These are phyloP conservation scores for Ariopsis seemanni DNA, from an alignment of 2,113 vertebrate genomes.

Conservation along the genomic window DNA sequence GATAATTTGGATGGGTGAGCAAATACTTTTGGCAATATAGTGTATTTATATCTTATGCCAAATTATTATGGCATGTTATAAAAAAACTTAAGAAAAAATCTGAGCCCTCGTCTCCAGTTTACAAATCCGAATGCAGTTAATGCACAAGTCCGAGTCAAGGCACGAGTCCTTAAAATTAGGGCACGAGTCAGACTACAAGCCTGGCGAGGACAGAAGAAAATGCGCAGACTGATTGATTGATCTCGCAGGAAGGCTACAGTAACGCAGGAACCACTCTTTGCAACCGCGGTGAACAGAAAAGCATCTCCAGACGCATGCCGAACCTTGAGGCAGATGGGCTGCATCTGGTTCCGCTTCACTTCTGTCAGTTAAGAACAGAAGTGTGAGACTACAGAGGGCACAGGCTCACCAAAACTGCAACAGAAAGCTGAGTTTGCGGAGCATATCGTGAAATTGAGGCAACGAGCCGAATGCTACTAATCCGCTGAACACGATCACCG, in stretches of 20 bases:
- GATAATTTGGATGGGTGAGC: no score
- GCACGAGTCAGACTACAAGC: no score
- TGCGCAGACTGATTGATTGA: background rate
- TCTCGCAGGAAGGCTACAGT: background rate
- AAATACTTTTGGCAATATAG: no score
- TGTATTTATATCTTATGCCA: no score
- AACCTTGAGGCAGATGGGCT: background rate
- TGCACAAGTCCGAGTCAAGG: no score
- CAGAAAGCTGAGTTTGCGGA: background rate
- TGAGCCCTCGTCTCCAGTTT: no score
- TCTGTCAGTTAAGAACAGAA: background rate
- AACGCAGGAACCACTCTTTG: background rate
- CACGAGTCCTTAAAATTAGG: no score
- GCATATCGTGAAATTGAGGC: background rate
- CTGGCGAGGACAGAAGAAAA: background rate
- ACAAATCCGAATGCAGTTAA: no score
- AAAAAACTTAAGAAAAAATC: no score
- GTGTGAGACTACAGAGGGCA: background rate
- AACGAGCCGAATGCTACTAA: background rate
- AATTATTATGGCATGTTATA: no score
- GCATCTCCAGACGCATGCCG: background rate
- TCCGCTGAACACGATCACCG: background rate
- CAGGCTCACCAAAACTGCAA: background rate
- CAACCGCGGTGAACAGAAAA: background rate
- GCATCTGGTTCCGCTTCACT: background rate